Evolutionary conservation across 2,113 vertebrate species (phyloP).

Genomic region (Coptodon bakossiorum): DNA sequence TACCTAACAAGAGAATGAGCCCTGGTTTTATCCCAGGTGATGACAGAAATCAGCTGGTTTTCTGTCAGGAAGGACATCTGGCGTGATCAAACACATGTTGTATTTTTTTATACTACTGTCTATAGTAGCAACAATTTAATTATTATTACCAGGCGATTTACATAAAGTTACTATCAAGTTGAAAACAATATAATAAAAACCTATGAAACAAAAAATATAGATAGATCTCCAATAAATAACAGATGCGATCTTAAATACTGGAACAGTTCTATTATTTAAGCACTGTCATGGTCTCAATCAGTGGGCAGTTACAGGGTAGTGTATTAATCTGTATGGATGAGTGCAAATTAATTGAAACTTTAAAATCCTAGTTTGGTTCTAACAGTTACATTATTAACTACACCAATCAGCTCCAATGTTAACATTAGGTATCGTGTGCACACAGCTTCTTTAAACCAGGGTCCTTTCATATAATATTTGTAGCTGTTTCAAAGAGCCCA

Average conservation of each 20-base stretch:
- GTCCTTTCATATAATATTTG: background rate
- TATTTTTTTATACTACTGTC: background rate
- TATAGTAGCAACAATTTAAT: background rate
- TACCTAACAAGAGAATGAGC: background rate
- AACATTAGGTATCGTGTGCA: background rate
- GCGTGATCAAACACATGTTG: background rate
- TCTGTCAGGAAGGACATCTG: background rate
- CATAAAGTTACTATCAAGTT: background rate
- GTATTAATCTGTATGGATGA: background rate
- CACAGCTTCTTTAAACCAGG: background rate
- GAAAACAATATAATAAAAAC: background rate
- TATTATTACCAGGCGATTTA: background rate
- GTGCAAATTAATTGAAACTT: background rate
- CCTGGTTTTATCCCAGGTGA: background rate
- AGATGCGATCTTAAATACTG: background rate
- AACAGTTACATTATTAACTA: background rate
- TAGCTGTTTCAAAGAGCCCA: background rate
- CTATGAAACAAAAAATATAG: background rate
- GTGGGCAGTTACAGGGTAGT: background rate
- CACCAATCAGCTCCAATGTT: background rate
- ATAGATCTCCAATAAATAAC: background rate
- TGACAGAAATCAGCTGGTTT: background rate
- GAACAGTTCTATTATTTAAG: background rate
- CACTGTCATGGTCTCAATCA: background rate
- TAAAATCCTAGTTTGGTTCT: background rate